These are phyloP conservation scores for Microcebus ravelobensis DNA, from an alignment of 2,113 vertebrate genomes.

Conservation along the genomic window DNA sequence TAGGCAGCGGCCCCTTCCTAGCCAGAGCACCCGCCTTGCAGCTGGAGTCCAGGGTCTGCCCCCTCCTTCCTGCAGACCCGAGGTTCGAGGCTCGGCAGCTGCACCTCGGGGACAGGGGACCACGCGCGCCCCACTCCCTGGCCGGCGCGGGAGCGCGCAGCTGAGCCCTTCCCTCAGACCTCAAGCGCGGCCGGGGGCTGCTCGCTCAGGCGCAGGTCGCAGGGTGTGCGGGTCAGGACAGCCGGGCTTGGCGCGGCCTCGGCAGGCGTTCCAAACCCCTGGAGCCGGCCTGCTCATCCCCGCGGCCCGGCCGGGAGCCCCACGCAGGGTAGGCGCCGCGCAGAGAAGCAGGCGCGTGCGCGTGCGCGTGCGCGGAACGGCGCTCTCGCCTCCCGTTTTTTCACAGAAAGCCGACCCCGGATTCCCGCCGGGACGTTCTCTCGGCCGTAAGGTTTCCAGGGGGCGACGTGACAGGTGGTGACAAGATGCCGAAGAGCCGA, in stretches of 20 bases:
- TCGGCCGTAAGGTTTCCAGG: background rate
- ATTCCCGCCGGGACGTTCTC: background rate
- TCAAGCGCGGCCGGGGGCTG: background rate
- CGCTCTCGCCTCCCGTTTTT: background rate
- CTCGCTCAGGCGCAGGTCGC: background rate
- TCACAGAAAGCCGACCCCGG: background rate
- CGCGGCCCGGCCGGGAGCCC: background rate
- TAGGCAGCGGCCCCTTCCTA: background rate
- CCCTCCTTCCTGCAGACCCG: background rate
- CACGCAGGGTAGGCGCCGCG: background rate
- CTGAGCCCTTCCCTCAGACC: background rate
- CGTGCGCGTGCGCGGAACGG: too few relatives aligned
- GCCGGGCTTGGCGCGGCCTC: background rate
- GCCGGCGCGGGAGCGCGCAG: rapidly evolving
- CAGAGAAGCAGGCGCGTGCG: background rate
- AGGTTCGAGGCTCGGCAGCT: background rate
- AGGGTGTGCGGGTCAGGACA: background rate
- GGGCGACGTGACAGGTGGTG: background rate
- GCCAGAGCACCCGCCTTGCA: background rate
- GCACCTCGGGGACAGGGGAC: too few relatives aligned
- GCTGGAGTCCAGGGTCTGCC: rapidly evolving
- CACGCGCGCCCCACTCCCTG: too few relatives aligned
- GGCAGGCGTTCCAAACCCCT: background rate
- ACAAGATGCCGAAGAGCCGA: rapidly evolving
- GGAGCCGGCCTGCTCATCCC: background rate